Evolutionary conservation across 2,888 invertebrate species (phyloP).

Genomic region (Taenaris catops): DNA sequence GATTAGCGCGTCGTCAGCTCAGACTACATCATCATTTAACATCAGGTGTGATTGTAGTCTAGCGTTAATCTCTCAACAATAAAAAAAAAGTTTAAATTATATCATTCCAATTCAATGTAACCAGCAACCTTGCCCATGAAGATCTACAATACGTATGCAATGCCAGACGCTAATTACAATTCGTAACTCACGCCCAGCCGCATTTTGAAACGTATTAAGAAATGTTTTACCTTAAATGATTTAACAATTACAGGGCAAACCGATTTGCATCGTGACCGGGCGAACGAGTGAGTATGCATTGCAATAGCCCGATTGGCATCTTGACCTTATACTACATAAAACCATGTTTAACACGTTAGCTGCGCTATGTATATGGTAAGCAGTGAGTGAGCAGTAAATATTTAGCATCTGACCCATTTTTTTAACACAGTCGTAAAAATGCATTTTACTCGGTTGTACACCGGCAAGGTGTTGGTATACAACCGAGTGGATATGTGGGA

Average conservation of each 20-base stretch:
- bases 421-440: no score
- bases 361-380: not conserved
- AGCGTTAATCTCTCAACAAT: no score
- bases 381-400: no score
- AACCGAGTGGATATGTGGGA: no score
- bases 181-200: slow-evolving; percentile 15
- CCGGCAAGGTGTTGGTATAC: no score
- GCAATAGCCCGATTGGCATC: slow-evolving; percentile 6
- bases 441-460: no score
- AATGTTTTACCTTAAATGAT: slow-evolving; percentile 24
- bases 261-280: slow-evolving; percentile 14
- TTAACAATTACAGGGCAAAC: slow-evolving; percentile 22
- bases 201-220: slow-evolving; percentile 20
- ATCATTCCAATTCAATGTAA: no score
- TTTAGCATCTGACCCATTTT: no score
- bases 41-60: no score
- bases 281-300: slow-evolving; percentile 2
- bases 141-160: slow-evolving; percentile 7
- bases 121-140: slow-evolving; percentile 4
- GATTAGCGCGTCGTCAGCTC: no score
- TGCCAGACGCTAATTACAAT: slow-evolving; percentile 18
- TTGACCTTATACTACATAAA: slow-evolving; percentile 4
- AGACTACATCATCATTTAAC: no score
- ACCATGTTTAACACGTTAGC: slow-evolving; percentile 5
- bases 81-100: no score